Conservation (phyloP, 2,888 invertebrate genomes). For the Lampropteryx suffumata region DNA sequence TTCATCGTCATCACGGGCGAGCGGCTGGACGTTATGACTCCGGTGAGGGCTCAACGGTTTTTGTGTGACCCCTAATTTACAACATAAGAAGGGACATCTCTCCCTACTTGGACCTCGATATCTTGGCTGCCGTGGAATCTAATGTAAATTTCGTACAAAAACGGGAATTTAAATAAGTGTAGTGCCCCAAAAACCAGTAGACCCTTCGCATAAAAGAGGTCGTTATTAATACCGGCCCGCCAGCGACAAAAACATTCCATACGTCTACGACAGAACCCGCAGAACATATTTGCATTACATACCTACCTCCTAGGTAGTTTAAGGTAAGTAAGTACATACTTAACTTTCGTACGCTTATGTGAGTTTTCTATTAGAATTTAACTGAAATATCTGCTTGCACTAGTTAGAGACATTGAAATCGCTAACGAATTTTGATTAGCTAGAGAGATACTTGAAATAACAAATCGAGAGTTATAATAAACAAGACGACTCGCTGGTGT, state of each 20-base stretch:
- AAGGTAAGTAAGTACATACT: neutral
- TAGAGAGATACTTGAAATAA: too few species aligned
- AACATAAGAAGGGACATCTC: slow-evolving; percentile 74
- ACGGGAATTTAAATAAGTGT: slow-evolving; percentile 81
- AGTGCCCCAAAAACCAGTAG: slow-evolving; percentile 57
- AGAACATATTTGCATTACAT: slow-evolving; percentile 10
- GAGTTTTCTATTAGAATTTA: too few species aligned
- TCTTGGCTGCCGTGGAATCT: slow-evolving; percentile 71
- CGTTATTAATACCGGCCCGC: slow-evolving; percentile 70
- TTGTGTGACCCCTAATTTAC: slow-evolving; percentile 81
- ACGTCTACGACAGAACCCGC: slow-evolving; percentile 26
- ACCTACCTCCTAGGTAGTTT: neutral
- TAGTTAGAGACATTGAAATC: too few species aligned
- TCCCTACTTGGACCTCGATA: slow-evolving; percentile 66
- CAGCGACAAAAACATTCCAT: slow-evolving; percentile 57
- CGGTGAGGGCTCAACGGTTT: slow-evolving; percentile 77
- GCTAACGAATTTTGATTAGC: too few species aligned
- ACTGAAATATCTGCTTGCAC: too few species aligned
- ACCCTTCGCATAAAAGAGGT: slow-evolving; percentile 69
- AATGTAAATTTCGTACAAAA: slow-evolving; percentile 81
- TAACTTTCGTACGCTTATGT: neutral
- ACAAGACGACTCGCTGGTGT: neutral
- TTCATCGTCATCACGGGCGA: slow-evolving; percentile 60
- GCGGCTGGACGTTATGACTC: slow-evolving; percentile 78
- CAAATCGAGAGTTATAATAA: neutral